Conservation (phyloP, 1,140 invertebrate species). For the Marisa cornuarietis region DNA sequence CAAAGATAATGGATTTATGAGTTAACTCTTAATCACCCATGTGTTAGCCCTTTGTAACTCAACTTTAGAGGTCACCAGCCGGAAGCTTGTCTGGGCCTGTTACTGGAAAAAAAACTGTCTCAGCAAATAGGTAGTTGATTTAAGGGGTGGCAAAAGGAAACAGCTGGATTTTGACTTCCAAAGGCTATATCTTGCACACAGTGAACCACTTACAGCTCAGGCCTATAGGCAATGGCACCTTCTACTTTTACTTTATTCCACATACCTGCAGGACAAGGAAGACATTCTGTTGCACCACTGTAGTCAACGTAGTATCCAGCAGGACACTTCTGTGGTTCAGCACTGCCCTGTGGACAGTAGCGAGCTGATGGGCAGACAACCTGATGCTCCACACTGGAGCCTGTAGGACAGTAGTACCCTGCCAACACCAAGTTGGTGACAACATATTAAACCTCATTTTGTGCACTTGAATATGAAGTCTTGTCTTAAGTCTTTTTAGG, state of each 20-base stretch:
- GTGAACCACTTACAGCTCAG: not conserved
- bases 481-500: too few species aligned
- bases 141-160: too few species aligned
- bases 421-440: not conserved
- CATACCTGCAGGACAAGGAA: slow-evolving; percentile 56
- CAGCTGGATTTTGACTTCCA: too few species aligned
- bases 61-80: too few species aligned
- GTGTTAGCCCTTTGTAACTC: too few species aligned
- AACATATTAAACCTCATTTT: too few species aligned
- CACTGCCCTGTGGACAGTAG: slow-evolving; percentile 51
- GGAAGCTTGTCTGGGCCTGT: too few species aligned
- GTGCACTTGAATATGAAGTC: too few species aligned
- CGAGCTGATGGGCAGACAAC: slow-evolving; percentile 51
- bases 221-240: not conserved
- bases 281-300: slow-evolving; percentile 38
- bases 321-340: slow-evolving; percentile 44
- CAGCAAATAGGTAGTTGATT: too few species aligned
- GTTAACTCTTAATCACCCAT: too few species aligned
- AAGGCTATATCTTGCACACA: not conserved
- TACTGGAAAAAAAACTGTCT: too few species aligned
- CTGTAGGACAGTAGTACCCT: slow-evolving; percentile 59
- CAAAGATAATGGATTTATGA: too few species aligned
- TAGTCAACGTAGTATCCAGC: slow-evolving; percentile 50
- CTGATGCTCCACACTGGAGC: slow-evolving; percentile 50
- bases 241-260: not conserved